Evolutionary conservation across 2,797 vertebrate genomes (phyloP).

Genomic region (Epinephelus coioides): DNA sequence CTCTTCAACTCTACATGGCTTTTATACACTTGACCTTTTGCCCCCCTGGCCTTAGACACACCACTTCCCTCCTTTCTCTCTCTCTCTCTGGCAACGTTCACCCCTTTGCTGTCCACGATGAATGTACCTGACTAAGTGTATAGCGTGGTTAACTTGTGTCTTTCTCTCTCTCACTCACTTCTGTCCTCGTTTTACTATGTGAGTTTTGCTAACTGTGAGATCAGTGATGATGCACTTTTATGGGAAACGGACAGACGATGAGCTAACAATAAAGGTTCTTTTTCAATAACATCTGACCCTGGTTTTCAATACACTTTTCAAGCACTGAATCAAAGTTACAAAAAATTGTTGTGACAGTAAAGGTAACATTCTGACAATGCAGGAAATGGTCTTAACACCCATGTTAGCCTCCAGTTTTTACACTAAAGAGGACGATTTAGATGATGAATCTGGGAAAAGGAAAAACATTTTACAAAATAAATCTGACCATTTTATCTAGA

Average conservation of each 20-base stretch:
- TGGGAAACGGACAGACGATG: conserved; percentile 82
- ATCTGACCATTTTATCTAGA: no score
- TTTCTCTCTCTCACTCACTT: conserved; percentile 77
- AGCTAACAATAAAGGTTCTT: conserved; percentile 88
- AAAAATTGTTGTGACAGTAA: not conserved
- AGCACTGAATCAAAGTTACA: not conserved
- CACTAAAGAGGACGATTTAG: no score
- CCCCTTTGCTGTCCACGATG: conserved; percentile 76
- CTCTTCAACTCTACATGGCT: conserved; percentile 72
- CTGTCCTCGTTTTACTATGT: conserved; percentile 80
- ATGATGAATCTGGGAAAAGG: no score
- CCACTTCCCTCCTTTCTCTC: not conserved
- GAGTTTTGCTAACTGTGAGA: conserved; percentile 83
- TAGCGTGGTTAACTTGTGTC: conserved; percentile 75
- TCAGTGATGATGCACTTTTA: conserved; percentile 86
- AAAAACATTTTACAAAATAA: no score
- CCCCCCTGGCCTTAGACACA: conserved; percentile 58
- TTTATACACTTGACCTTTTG: conserved; percentile 84
- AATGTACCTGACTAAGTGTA: conserved; percentile 83
- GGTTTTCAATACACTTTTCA: conserved; percentile 29
- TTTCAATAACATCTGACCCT: conserved; percentile 81
- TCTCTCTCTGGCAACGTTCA: conserved; percentile 35
- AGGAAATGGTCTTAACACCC: no score
- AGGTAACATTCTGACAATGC: no score
- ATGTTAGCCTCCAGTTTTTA: no score